A percentile compares a stretch with the other conserved stretches of the same genome.
Evolutionary conservation across 2,113 vertebrate species (phyloP).

Genomic region (Istiophorus platypterus): DNA sequence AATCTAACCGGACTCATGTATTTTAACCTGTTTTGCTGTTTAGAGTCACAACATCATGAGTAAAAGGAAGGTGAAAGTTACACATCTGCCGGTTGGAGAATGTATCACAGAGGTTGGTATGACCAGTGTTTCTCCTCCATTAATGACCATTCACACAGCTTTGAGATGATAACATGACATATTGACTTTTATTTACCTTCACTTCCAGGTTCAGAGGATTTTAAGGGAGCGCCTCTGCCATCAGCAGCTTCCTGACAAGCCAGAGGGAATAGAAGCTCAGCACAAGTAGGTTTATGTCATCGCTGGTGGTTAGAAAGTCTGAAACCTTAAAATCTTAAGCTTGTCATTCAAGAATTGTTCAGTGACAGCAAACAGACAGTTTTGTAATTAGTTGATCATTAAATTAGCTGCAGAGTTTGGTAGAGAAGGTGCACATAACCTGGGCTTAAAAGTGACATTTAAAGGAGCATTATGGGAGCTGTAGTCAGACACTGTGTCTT

Average conservation of each 20-base stretch:
- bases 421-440: no score
- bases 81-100: constrained; percentile 75
- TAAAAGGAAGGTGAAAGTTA: constrained; percentile 86
- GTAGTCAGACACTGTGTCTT: constrained; percentile 30
- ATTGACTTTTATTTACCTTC: neutral
- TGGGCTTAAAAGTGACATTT: no score
- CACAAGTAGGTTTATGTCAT: constrained; percentile 86
- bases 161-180: neutral
- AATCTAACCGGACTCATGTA: neutral
- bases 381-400: no score
- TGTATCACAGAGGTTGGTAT: constrained; percentile 89
- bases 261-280: constrained; percentile 88
- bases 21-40: constrained; percentile 4
- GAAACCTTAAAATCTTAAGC: neutral
- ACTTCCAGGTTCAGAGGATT: constrained; percentile 86
- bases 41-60: constrained; percentile 49
- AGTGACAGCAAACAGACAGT: neutral
- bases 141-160: neutral
- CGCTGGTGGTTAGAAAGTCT: neutral
- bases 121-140: neutral
- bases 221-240: constrained; percentile 91
- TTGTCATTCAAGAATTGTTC: no score
- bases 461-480: constrained; percentile 51
- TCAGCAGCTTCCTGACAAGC: constrained; percentile 75
- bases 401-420: no score